Evolutionary conservation across 1,140 invertebrate species (phyloP).

Genomic region (Drosophila rufa): DNA sequence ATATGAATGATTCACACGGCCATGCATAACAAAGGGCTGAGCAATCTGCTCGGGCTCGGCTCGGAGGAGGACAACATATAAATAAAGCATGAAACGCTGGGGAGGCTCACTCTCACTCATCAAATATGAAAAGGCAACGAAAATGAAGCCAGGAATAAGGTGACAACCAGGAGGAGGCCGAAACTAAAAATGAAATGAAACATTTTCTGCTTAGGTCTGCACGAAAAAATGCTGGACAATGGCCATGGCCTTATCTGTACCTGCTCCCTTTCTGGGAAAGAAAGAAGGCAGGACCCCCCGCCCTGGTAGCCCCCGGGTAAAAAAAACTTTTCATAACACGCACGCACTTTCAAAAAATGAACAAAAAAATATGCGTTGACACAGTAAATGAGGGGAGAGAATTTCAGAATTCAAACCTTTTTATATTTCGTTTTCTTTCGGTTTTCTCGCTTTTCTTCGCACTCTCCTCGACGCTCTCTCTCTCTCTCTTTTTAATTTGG

Average conservation of each 20-base stretch:
- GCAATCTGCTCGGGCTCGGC: too few species aligned
- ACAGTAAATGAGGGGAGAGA: constrained; percentile 15
- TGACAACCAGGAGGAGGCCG: constrained; percentile 7
- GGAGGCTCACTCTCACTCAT: constrained; percentile 19
- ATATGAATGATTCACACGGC: constrained; percentile 67
- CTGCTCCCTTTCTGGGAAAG: not conserved
- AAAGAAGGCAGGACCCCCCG: not conserved
- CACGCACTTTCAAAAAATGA: constrained; percentile 50
- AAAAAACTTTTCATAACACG: constrained; percentile 36
- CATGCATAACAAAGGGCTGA: constrained; percentile 57
- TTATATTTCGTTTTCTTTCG: not conserved
- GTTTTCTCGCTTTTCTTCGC: constrained; percentile 12
- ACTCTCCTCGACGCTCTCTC: constrained; percentile 10
- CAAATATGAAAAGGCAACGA: constrained; percentile 64
- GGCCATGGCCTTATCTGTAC: constrained; percentile 43
- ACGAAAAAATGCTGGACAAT: constrained; percentile 37
- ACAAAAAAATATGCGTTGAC: constrained; percentile 1
- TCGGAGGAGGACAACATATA: constrained; percentile 22
- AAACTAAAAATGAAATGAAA: constrained; percentile 38
- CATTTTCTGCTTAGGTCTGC: constrained; percentile 58
- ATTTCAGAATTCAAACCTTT: constrained; percentile 42
- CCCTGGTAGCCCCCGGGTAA: constrained; percentile 13
- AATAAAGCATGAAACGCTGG: constrained; percentile 41
- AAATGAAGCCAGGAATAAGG: constrained; percentile 50
- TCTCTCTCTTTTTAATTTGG: constrained; percentile 6